Base-by-base conservation (phyloP, 2,113 vertebrate species). In the Struthio camelus region DNA sequence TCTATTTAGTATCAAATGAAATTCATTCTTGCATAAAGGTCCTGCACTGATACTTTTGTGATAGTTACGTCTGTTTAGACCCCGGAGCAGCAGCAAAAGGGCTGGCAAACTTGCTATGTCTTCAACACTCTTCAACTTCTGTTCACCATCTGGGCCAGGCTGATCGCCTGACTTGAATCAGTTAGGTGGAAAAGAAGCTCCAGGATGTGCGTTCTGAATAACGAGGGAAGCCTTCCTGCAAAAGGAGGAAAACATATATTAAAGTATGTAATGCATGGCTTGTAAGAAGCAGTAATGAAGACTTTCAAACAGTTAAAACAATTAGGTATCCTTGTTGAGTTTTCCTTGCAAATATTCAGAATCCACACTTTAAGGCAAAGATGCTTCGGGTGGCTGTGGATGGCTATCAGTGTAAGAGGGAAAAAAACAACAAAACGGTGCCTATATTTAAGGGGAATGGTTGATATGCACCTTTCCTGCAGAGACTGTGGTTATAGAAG, bases 1-100 rank as follows among this genome's bases (percentile, higher is more conserved):
- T 58, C 76, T 85, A 36, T 85, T 94, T 94, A 77, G 50, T 38
- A 83, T 75, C 53, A 83, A 91, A 88, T 88, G 76, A 96, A 91
- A 94, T 62, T 77, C 18, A 80, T 77, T 59, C 79, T 90, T 90
- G 71, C 40, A 50, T 73, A 87, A 83, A 83, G 58, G 71, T 82
- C 75, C 62, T 46, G 16, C 67, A 62, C 44, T 85, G 71, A 80
- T 66, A 28, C 10, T 66, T 62, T 40, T 70, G 53, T 83, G 71
- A 73, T 40, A 77, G 13, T 2, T 2, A 20, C 22, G 44, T 36
- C 67, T 76, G 23, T 85, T 85, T 82, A 90, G 53, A 70, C 8
- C 7, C 70, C 42, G 25, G 34, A 85, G 50, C 50, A 76, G 51
- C 11, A 81, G 76, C 61, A 75, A 72, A 86, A 87, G 5, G 36